Evolutionary conservation across 1,140 invertebrate genomes (phyloP).

Genomic region (Medauroidea extradentata): DNA sequence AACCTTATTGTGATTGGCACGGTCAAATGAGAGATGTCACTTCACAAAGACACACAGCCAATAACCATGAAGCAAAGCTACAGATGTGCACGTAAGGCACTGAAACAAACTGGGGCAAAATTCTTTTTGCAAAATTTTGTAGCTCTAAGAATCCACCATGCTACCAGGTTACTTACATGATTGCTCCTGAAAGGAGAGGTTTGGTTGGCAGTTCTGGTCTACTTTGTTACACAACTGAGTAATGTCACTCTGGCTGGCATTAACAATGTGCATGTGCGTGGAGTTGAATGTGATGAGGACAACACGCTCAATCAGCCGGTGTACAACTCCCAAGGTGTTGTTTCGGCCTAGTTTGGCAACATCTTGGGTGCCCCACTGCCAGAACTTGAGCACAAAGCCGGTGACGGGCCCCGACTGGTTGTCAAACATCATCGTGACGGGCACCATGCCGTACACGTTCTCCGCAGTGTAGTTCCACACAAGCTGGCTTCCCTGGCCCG

Average conservation of each 20-base stretch:
- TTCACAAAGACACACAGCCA: too few relatives aligned
- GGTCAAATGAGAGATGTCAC: too few relatives aligned
- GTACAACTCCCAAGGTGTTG: conserved; percentile 32
- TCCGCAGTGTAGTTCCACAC: conserved; percentile 53
- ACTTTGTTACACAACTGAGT: conserved; percentile 60
- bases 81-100: too few relatives aligned
- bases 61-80: too few relatives aligned
- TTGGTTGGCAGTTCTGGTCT: conserved; percentile 60
- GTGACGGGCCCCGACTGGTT: conserved; percentile 45
- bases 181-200: conserved; percentile 60
- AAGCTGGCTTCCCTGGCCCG: conserved; percentile 47
- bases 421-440: conserved; percentile 56
- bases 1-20: too few relatives aligned
- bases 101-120: too few relatives aligned
- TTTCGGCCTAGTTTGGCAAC: conserved; percentile 6
- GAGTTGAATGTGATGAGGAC: conserved; percentile 70
- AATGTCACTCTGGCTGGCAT: conserved; percentile 67
- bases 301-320: conserved; percentile 62
- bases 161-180: conserved; percentile 28
- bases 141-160: too few relatives aligned
- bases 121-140: too few relatives aligned
- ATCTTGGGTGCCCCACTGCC: conserved; percentile 57
- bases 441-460: conserved; percentile 60
- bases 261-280: conserved; percentile 63
- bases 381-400: conserved; percentile 74